phyloP scores from a whole-genome alignment of 64 coral and sea anemone genomes.

The Orbicella faveolata region DNA sequence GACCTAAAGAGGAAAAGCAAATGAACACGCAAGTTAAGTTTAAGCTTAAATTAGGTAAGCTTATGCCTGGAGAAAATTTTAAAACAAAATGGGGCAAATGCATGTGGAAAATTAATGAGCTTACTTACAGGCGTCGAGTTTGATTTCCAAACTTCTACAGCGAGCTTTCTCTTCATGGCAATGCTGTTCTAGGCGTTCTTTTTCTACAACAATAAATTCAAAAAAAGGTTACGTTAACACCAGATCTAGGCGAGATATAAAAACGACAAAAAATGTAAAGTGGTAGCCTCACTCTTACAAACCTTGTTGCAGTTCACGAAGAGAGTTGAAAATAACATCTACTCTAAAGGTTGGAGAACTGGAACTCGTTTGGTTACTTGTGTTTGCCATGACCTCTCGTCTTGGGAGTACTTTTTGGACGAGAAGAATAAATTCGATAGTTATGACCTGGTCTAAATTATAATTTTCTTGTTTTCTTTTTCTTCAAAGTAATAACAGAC shows the following conservation, averaged over 20 bases:
- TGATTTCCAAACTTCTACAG: constrained; percentile 35
- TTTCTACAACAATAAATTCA: constrained; percentile 22
- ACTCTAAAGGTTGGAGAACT: constrained; percentile 73
- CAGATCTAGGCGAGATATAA: not conserved
- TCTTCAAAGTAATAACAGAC: not conserved
- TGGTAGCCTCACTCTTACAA: not conserved
- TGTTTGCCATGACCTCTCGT: no score
- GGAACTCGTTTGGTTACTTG: constrained; percentile 15
- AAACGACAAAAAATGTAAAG: not conserved
- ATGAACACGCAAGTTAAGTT: not conserved
- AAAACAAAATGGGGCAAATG: not conserved
- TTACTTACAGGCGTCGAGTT: constrained; percentile 29
- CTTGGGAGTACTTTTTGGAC: not conserved
- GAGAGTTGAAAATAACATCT: constrained; percentile 76
- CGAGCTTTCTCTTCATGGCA: constrained; percentile 29
- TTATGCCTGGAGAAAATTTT: not conserved
- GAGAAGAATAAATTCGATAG: not conserved
- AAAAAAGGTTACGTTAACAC: no score
- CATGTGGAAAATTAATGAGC: no score
- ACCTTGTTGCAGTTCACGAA: constrained; percentile 80
- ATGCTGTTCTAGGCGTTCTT: constrained; percentile 23
- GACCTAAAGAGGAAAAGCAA: constrained; percentile 10
- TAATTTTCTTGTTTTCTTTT: not conserved
- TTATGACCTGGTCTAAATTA: not conserved
- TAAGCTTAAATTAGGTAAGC: not conserved